Conservation (phyloP, 2,888 invertebrate genomes). For the Netelia virgata region DNA sequence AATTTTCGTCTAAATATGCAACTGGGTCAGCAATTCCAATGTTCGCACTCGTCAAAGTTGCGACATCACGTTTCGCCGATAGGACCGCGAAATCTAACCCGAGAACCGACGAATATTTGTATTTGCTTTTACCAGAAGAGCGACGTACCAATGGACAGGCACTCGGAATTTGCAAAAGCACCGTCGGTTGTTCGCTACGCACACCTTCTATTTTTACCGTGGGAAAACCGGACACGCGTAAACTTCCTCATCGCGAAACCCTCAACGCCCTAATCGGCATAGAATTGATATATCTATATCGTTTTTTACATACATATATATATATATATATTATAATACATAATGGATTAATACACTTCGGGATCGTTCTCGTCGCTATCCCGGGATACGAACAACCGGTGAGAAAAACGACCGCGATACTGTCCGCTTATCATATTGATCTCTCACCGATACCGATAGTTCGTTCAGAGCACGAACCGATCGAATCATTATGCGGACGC, state of each 20-base stretch:
- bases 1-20: background rate
- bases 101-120: background rate
- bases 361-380: background rate
- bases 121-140: background rate
- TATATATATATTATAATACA: background rate
- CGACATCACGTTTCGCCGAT: background rate
- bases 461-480: conserved; percentile 36
- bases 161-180: background rate
- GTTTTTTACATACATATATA: too few species aligned
- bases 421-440: conserved; percentile 9
- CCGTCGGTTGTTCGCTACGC: background rate
- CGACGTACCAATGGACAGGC: background rate
- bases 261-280: too few species aligned
- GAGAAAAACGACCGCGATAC: background rate
- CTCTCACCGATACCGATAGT: conserved; percentile 24
- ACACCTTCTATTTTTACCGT: too few species aligned
- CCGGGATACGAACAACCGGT: conserved; percentile 18
- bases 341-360: conserved; percentile 20
- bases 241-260: too few species aligned
- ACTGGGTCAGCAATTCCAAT: background rate
- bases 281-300: too few species aligned
- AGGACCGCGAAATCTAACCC: background rate
- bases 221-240: too few species aligned
- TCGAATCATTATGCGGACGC: conserved; percentile 57
- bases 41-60: background rate